Evolutionary conservation across 2,113 vertebrate species (phyloP).

Genomic region (Peromyscus polionotus): DNA sequence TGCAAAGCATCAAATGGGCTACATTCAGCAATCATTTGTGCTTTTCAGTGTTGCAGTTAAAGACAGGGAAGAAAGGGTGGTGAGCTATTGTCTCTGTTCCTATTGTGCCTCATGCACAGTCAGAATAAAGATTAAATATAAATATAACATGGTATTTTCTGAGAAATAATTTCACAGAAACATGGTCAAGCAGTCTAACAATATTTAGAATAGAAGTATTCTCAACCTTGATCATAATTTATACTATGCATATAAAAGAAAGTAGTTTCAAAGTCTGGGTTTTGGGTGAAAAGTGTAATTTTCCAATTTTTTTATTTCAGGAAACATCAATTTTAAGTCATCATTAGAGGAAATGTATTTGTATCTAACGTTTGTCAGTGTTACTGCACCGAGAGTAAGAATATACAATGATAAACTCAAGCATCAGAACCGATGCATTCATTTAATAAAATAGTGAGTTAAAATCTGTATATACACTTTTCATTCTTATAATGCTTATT

Average conservation of each 20-base stretch:
- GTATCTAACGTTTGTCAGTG: neutral
- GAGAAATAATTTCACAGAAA: neutral
- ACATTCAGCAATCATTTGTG: neutral
- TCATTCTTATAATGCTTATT: slow-evolving; percentile 7
- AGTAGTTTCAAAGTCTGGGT: neutral
- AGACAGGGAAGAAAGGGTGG: neutral
- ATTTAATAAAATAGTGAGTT: neutral
- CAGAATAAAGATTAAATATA: neutral
- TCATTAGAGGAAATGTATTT: neutral
- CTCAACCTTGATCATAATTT: neutral
- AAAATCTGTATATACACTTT: neutral
- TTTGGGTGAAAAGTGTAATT: neutral
- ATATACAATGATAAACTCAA: neutral
- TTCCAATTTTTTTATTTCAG: neutral
- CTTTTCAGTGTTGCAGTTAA: neutral
- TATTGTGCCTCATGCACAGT: neutral
- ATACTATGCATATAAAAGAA: neutral
- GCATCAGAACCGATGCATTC: neutral
- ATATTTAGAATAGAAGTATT: neutral
- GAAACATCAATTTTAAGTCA: neutral
- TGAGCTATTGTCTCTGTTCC: neutral
- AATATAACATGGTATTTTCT: neutral
- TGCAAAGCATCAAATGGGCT: neutral
- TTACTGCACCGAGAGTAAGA: neutral
- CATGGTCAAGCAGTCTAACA: neutral